Evolutionary conservation across 2,888 invertebrate species (phyloP), one percentile per base, ranked within the genome.

Genomic region (Cerastoderma edule): DNA sequence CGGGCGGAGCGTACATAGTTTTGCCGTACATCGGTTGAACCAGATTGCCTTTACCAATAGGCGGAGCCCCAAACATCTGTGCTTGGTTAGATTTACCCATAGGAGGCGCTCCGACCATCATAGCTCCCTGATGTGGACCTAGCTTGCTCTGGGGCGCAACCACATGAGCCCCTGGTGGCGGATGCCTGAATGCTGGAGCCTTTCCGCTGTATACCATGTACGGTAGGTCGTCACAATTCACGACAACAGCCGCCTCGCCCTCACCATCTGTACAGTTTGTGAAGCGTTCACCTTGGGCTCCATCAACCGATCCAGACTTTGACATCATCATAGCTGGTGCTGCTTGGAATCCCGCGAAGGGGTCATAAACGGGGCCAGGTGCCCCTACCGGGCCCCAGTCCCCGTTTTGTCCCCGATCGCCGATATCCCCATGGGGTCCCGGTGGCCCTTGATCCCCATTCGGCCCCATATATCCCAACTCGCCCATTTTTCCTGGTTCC

Each of bases 291-390:
- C 32, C 50, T 10, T 32, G 50, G 2, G 24, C 10, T 28, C 13
- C 33, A 28, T 22, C 30, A 4, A 39, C 53, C 22, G 27, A 48
- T 16, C 35, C 68, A 2, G 53, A 35, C 16, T 60, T 63, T 13
- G 54, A 35, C 0, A 64, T 10, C 67, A 75, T 64, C 28, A 56
- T 30, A n/a, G n/a, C n/a, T 48, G 70, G 70, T 8, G 50, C 56
- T 13, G 32, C 30, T 0, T 65, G 39, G 27, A 72, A 50, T 10
- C 44, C 57, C 28, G 50, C 73, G 32, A 73, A 75, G 0, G 81
- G 81, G 71, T 81, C 72, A 65, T 81, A 81, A 19, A 70, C 35
- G 5, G 72, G 75, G 5, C 81, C 81, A 16, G 81, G 78, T 27
- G 39, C 44, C 2, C 81, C 81, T 5, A 73, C 60, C 22, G 60